phyloP scores from a whole-genome alignment of 2,797 vertebrate genomes.

The Ptychadena robeensis region DNA sequence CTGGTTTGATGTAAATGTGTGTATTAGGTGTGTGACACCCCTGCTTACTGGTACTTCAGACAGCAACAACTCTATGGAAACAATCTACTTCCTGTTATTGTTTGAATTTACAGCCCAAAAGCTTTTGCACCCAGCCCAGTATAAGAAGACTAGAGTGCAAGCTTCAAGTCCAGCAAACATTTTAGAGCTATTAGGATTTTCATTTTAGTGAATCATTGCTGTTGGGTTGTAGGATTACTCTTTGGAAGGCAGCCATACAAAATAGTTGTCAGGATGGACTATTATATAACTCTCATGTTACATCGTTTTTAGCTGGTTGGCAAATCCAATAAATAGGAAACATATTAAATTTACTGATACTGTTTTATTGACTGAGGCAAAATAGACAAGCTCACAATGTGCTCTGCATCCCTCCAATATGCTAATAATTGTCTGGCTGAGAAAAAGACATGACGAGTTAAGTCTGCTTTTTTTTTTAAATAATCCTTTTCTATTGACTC shows the following conservation, averaged over 20 bases:
- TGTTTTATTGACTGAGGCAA: not conserved
- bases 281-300: not conserved
- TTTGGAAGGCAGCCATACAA: no score
- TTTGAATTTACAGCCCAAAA: no score
- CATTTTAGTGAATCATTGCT: not conserved
- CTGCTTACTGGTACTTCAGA: no score
- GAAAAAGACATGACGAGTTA: conserved; percentile 13
- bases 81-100: no score
- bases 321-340: not conserved
- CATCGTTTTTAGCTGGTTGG: not conserved
- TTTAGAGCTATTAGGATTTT: not conserved
- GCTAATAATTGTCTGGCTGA: conserved; percentile 26
- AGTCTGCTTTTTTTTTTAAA: conserved; percentile 27
- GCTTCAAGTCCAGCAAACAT: no score
- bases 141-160: no score
- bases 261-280: not conserved
- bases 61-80: no score
- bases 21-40: no score
- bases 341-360: not conserved
- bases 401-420: conserved; percentile 19
- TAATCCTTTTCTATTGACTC: conserved; percentile 43
- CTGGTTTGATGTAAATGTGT: no score
- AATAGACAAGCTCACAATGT: not conserved
- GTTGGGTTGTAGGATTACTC: not conserved
- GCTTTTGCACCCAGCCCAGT: no score